Conservation (phyloP, 2,888 invertebrate genomes). For the Emmelina monodactyla region DNA sequence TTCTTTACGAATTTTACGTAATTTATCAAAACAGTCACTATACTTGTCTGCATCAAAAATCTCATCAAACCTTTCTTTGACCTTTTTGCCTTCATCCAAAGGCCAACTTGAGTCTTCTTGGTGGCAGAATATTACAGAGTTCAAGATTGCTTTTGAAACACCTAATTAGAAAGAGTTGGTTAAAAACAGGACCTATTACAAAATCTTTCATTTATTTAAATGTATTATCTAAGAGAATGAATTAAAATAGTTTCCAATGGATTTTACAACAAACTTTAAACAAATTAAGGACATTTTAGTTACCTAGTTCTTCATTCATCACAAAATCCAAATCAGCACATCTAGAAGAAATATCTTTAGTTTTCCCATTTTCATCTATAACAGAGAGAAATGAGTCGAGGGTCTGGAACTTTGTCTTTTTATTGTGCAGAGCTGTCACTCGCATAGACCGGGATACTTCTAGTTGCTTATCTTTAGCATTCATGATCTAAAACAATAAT, state of each 20-base stretch:
- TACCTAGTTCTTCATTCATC: constrained; percentile 71
- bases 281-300: constrained; percentile 10
- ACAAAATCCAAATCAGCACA: constrained; percentile 78
- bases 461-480: constrained; percentile 63
- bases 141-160: constrained; percentile 93
- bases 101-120: constrained; percentile 99
- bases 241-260: not conserved
- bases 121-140: constrained; percentile 98
- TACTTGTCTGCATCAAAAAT: constrained; percentile 96
- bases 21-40: constrained; percentile 84
- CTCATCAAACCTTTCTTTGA: constrained; percentile 96
- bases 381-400: constrained; percentile 71
- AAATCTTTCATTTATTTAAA: too few species aligned
- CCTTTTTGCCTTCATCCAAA: constrained; percentile 88
- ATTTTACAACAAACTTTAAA: not conserved
- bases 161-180: constrained; percentile 64
- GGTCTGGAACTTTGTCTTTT: constrained; percentile 69
- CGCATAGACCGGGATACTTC: constrained; percentile 75
- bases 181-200: too few species aligned
- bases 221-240: not conserved
- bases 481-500: constrained; percentile 62
- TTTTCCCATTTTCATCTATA: constrained; percentile 46
- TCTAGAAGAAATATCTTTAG: constrained; percentile 69
- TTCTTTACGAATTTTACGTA: constrained; percentile 74
- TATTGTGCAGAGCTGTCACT: constrained; percentile 62